Percentiles rank a stretch among this genome's conserved stretches.
Conservation (phyloP, 2,888 invertebrate species). For the Deilephila porcellus region DNA sequence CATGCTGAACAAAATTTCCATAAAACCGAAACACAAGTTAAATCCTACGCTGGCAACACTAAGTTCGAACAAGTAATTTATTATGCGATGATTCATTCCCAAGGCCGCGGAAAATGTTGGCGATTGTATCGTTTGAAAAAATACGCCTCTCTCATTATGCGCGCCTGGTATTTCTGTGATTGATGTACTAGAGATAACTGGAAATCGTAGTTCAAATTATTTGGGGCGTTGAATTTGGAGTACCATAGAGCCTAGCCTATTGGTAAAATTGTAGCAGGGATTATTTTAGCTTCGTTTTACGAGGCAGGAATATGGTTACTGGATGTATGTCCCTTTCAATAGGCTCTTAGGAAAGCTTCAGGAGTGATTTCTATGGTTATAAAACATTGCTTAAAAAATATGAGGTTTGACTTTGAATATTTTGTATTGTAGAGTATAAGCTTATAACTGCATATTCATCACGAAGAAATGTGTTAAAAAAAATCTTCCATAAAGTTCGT, state of each 20-base stretch:
- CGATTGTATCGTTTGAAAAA: conserved; percentile 42
- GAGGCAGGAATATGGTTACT: no score
- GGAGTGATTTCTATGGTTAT: no score
- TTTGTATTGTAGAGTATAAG: no score
- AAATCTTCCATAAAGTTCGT: background rate
- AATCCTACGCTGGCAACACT: background rate
- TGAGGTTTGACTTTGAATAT: no score
- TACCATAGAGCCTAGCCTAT: background rate
- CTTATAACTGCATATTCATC: no score
- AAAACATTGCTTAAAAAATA: no score
- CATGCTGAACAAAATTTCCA: background rate
- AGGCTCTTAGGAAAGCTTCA: no score
- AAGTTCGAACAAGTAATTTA: conserved; percentile 24
- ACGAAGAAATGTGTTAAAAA: no score
- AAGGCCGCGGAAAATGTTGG: conserved; percentile 50
- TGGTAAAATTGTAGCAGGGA: no score
- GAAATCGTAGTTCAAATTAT: conserved; percentile 37
- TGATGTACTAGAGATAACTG: conserved; percentile 46
- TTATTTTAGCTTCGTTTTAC: background rate
- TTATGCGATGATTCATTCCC: conserved; percentile 32
- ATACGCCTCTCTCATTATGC: conserved; percentile 47
- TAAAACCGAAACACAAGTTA: background rate
- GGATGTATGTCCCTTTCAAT: no score
- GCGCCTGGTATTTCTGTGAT: conserved; percentile 57
- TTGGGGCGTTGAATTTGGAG: background rate